Base-by-base conservation (phyloP, 2,888 invertebrate genomes). In the Microplitis deprimator region DNA sequence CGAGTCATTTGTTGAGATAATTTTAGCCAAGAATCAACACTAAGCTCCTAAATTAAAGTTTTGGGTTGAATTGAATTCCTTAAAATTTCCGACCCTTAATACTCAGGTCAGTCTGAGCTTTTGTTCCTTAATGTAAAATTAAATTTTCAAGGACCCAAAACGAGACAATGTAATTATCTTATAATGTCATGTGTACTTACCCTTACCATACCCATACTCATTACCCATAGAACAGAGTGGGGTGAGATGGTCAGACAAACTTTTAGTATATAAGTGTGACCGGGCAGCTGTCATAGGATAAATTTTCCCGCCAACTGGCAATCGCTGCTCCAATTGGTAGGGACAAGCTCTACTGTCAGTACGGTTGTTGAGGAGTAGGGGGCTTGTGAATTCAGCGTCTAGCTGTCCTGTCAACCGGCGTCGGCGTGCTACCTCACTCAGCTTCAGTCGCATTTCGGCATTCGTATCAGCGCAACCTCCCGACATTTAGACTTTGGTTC, bases 281-380 rank as follows among this genome's bases (percentile, higher is more conserved):
- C 13, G n/a, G 17, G 65, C 83, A 84, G 81, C 83, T 83, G 83
- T 83, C 77, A 79, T 78, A 75, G 79, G 81, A 83, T 81, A 82
- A 78, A 81, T 83, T 86, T 84, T 86, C 85, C 85, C 85, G 85
- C 85, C 85, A 85, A 86, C 77, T 70, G 77, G 71, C 74, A 75
- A 79, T 77, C 76, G 79, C 76, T 16, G 79, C 69, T 75, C 16
- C 0, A 68, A 60, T 41, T 17, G 41, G 20, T 50, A 73, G 68
- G 70, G 72, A 68, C 60, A 40, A 72, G 41, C 29, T 10, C 60
- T 62, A 10, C 17, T n/a, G 50, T 16, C 62, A 75, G 78, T 64
- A 68, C 69, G 71, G 67, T 4, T 29, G 29, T 29, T 20, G 60
- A 40, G 61, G 68, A 62, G 38, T 72, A 20, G 76, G 38, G 73